Evolutionary conservation across 2,888 invertebrate genomes (phyloP).

Genomic region (Folsomia manolachei): DNA sequence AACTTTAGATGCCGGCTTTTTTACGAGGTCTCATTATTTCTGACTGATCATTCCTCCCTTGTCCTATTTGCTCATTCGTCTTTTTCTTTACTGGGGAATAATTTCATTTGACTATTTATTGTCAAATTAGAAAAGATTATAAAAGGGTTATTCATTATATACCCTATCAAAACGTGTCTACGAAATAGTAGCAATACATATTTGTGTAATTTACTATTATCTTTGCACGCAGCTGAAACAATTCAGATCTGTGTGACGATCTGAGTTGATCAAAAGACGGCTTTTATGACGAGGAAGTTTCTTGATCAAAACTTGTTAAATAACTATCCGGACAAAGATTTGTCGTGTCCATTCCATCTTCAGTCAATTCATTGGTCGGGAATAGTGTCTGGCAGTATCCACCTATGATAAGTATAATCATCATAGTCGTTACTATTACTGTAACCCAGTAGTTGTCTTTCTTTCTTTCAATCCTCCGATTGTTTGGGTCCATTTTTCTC

Average conservation of each 20-base stretch:
- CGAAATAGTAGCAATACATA: no score
- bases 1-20: slow-evolving; percentile 7
- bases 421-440: slow-evolving; percentile 4
- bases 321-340: not conserved
- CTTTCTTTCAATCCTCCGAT: not conserved
- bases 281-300: no score
- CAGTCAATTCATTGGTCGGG: not conserved
- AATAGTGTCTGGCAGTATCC: not conserved
- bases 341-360: not conserved
- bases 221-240: no score
- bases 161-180: no score
- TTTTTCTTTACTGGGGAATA: not conserved
- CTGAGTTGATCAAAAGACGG: no score
- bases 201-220: no score
- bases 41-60: not conserved
- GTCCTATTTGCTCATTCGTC: not conserved
- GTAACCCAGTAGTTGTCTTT: not conserved
- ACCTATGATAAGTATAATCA: no score
- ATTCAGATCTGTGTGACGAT: no score
- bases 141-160: no score
- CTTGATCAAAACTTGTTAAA: not conserved
- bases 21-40: slow-evolving; percentile 12
- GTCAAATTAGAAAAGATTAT: not conserved
- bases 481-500: not conserved
- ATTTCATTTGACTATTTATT: not conserved